Conservation (phyloP, 2,113 vertebrate genomes). For the Syngnathoides biaculeatus region DNA sequence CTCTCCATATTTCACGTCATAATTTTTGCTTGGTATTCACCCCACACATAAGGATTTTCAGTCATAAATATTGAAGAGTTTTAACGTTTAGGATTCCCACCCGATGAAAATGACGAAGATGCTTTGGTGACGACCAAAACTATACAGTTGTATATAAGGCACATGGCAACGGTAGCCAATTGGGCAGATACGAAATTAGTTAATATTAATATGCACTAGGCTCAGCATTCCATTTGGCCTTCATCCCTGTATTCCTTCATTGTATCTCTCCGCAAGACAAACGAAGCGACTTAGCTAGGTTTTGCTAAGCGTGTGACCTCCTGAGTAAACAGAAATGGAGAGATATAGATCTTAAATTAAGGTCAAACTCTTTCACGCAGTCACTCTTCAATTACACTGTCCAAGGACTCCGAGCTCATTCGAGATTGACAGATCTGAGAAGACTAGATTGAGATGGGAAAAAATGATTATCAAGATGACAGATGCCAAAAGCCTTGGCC, state of each 20-base stretch:
- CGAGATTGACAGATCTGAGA: slow-evolving; percentile 47
- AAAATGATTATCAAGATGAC: slow-evolving; percentile 52
- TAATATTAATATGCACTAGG: neutral
- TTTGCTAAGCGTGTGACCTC: slow-evolving; percentile 52
- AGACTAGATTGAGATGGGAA: slow-evolving; percentile 40
- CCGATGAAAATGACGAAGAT: too few species aligned
- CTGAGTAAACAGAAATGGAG: slow-evolving; percentile 43
- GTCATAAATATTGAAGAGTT: too few species aligned
- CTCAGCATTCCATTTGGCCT: slow-evolving; percentile 2
- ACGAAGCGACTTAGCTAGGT: slow-evolving; percentile 49
- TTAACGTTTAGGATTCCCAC: too few species aligned
- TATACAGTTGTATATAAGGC: too few species aligned
- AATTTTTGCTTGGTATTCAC: too few species aligned
- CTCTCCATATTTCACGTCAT: too few species aligned
- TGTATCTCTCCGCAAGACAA: slow-evolving; percentile 24
- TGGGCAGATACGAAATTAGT: too few species aligned
- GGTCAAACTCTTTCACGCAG: slow-evolving; percentile 33
- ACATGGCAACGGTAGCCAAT: too few species aligned
- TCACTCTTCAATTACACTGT: slow-evolving; percentile 30
- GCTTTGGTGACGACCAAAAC: too few species aligned
- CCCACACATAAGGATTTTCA: too few species aligned
- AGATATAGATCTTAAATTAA: slow-evolving; percentile 63
- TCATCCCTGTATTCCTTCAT: slow-evolving; percentile 23
- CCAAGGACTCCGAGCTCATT: slow-evolving; percentile 40
- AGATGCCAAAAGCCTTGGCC: slow-evolving; percentile 34